Evolutionary conservation across 2,888 invertebrate species (phyloP), one percentile per base, ranked within the genome.

Genomic region (Pandemis corylana): DNA sequence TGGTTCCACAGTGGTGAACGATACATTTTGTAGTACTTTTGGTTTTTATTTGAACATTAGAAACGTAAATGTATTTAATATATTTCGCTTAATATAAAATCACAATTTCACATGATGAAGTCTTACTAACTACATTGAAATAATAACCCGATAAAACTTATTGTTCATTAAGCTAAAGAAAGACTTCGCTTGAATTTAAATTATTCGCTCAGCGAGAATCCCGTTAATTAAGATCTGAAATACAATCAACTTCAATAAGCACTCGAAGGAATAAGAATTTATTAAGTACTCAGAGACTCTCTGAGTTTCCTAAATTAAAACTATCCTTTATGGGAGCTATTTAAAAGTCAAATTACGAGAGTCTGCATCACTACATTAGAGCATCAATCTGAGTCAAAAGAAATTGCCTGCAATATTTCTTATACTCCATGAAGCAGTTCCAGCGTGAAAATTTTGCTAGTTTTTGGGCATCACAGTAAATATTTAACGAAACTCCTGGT

Each of bases 401-500:
- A 63, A 63, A 63, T 42, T 63, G 42, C 42, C 42, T 42, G 5
- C n/a, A 62, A 41, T 62, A 62, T 42, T 36, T 36, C 62, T 42
- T 62, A 62, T 42, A n/a, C 41, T 41, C 5, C 41, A 62, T 2
- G 13, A 42, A 41, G 42, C 15, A n/a, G 63, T 63, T 42, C 42
- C 63, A n/a, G 13, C n/a, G 42, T 42, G 42, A 6, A 42, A 42
- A 63, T 63, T 42, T 42, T 15, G 63, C 42, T 42, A 42, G 63
- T 63, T 42, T n/a, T 63, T 63, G 42, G 63, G 42, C 28, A 28
- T 28, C 28, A 28, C 42, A n/a, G 63, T 63, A 63, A 63, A 63
- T 63, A 63, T 63, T 63, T 63, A 63, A 63, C n/a, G 63, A 7
- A 63, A 2, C 41, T 41, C 41, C 41, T 63, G 7, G 7, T 28